Base-by-base conservation (phyloP, 2,113 vertebrate genomes). In the Cyprinus carpio region DNA sequence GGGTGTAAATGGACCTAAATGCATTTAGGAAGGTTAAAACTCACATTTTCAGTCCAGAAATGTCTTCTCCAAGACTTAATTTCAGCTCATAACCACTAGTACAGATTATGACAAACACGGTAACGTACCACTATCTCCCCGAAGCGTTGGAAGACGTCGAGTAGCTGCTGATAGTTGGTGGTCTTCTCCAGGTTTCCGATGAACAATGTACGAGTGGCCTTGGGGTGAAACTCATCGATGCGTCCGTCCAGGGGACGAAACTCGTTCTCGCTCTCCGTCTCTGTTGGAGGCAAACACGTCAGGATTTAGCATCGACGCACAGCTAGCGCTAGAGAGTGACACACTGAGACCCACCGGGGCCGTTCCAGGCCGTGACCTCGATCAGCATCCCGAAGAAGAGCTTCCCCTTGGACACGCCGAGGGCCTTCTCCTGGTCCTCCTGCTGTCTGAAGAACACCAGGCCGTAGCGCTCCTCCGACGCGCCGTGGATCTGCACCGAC, bases 371-470 rank as follows among this genome's bases (percentile, higher is more conserved):
- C 0, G 96, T 97, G 49, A 97, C 96, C 90, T 97, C 96, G 6
- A 97, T 97, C 92, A 96, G 94, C 96, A 97, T 97, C 84, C 96
- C 96, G 77, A 97, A 97, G 92, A 97, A 97, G 15, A 97, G 96
- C 75, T 97, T 97, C 79, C 95, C 96, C 91, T 97, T 97, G n/a
- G 96, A 97, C 43, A 96, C 96, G 67, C 94, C 95, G 5, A 97
- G 90, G 6, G 96, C 96, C 87, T 97, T 97, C 84, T 97, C 96
- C 92, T 97, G 96, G 92, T 97, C 96, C 91, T 97, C 96, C 90
- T 96, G 96, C 85, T 97, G 96, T 31, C 96, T 94, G 90, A 97
- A 97, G 92, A 97, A 97, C 25, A 97, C 96, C 72, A 97, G 92
- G 6, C 96, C 96, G 13, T 96, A 97, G 0, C 96, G 94, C 4